These are phyloP conservation scores for Numenius arquata DNA, from an alignment of 2,113 vertebrate genomes.

Conservation along the genomic window DNA sequence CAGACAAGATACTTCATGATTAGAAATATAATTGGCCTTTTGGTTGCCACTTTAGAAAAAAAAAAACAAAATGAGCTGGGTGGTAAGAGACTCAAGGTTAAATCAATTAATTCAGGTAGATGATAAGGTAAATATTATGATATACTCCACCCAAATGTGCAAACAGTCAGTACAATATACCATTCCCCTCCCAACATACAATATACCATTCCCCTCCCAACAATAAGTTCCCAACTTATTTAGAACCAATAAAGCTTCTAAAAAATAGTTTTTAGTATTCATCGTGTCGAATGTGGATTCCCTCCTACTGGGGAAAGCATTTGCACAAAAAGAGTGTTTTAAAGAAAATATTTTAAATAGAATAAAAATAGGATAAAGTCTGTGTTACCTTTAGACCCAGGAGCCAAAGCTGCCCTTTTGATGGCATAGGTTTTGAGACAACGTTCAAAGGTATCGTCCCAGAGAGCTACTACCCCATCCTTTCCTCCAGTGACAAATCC, in stretches of 20 bases:
- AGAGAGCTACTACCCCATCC: constrained; percentile 94
- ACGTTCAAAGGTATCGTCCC: constrained; percentile 97
- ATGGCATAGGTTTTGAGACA: constrained; percentile 98
- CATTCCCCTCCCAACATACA: not conserved
- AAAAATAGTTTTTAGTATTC: not conserved
- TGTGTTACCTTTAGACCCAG: constrained; percentile 94
- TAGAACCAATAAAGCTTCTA: not conserved
- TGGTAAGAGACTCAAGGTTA: not conserved
- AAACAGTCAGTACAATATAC: not conserved
- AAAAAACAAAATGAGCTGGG: no score
- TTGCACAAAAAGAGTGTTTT: not conserved
- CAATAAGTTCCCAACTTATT: not conserved
- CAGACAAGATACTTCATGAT: not conserved
- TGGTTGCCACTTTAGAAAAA: not conserved
- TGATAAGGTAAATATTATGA: not conserved
- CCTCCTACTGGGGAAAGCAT: not conserved
- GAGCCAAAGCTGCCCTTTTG: constrained; percentile 94
- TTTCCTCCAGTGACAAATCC: constrained; percentile 98
- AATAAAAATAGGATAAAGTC: not conserved
- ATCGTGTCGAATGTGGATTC: not conserved
- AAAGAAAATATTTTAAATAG: not conserved
- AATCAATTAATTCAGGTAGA: not conserved
- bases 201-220: not conserved
- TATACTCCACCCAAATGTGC: not conserved
- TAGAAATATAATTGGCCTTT: not conserved